Base-by-base conservation (phyloP, 2,797 vertebrate genomes). In the Pseudomugil gertrudae region DNA sequence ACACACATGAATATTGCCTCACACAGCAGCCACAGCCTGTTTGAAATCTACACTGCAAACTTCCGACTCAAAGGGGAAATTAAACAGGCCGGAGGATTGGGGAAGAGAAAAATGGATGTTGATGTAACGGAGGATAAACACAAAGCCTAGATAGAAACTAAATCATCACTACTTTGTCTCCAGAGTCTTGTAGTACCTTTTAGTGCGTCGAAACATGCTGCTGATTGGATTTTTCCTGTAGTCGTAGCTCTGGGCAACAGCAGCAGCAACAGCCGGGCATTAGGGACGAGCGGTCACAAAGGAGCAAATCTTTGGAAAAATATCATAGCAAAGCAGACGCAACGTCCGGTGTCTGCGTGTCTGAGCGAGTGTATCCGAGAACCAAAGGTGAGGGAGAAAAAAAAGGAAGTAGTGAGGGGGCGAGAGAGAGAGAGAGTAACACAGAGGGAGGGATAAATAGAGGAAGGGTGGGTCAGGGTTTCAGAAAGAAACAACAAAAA, bases 121-220 rank as follows among this genome's bases (percentile, higher is more conserved):
- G 23, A 23, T 10, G 19, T 29, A 66, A 26, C 55, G 0, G n/a
- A 54, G 15, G 30, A 54, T 33, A n/a, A 48, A 56, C 11, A 24
- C 57, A 68, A 21, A 83, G 56, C 32, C 33, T 27, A 40, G 14
- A 30, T 52, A 67, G 24, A 69, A 59, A 62, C 50, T 21, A 36
- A 27, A 75, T 47, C 59, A 29, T 65, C 33, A 15, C 33, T 4
- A 0, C 57, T 23, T 53, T 19, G 26, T 38, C 30, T 69, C 8
- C 13, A 29, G 43, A 24, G 24, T 52, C 32, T 52, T 7, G 3
- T 2, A 59, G 61, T 88, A 89, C 86, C 87, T 92, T 78, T 87
- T 86, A 27, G 86, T 86, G 69, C 89, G 83, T 74, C 88, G 80
- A 66, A 91, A 89, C 90, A 91, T 90, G 79, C 53, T 79, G 80